Evolutionary conservation across 2,113 vertebrate species (phyloP).

Genomic region (Apeltes quadracus): DNA sequence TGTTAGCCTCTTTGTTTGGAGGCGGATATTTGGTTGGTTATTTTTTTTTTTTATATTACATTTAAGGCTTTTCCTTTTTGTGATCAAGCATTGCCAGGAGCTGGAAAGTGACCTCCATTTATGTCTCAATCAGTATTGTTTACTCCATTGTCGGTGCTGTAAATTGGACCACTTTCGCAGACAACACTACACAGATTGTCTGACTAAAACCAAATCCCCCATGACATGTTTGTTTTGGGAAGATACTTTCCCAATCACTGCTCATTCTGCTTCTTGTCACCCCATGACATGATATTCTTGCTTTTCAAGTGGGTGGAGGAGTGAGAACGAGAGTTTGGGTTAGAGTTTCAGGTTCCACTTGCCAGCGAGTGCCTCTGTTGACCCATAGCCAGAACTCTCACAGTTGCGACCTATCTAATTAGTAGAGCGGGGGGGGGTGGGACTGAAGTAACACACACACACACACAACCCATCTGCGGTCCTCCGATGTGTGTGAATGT

Average conservation of each 20-base stretch:
- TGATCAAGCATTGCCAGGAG: slow-evolving; percentile 9
- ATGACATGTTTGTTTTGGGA: slow-evolving; percentile 70
- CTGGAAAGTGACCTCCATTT: slow-evolving; percentile 24
- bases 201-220: slow-evolving; percentile 56
- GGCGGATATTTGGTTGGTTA: slow-evolving; percentile 35
- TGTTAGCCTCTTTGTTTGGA: slow-evolving; percentile 36
- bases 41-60: slow-evolving; percentile 9
- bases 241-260: slow-evolving; percentile 60
- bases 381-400: slow-evolving; percentile 66
- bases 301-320: slow-evolving; percentile 53
- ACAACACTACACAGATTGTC: slow-evolving; percentile 35
- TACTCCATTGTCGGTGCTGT: slow-evolving; percentile 55
- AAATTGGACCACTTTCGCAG: slow-evolving; percentile 52
- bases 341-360: slow-evolving; percentile 71
- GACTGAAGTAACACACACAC: slow-evolving; percentile 42
- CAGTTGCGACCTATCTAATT: slow-evolving; percentile 74
- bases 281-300: slow-evolving; percentile 60
- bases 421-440: slow-evolving; percentile 43
- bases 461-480: slow-evolving; percentile 50
- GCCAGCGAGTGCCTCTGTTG: slow-evolving; percentile 58
- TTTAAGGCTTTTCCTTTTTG: neutral
- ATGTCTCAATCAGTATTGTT: slow-evolving; percentile 58
- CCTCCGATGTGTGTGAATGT: slow-evolving; percentile 50
- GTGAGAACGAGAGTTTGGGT: slow-evolving; percentile 38
- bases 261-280: slow-evolving; percentile 63